Conservation (phyloP, 2,113 vertebrate species). For the Scatophagus argus region DNA sequence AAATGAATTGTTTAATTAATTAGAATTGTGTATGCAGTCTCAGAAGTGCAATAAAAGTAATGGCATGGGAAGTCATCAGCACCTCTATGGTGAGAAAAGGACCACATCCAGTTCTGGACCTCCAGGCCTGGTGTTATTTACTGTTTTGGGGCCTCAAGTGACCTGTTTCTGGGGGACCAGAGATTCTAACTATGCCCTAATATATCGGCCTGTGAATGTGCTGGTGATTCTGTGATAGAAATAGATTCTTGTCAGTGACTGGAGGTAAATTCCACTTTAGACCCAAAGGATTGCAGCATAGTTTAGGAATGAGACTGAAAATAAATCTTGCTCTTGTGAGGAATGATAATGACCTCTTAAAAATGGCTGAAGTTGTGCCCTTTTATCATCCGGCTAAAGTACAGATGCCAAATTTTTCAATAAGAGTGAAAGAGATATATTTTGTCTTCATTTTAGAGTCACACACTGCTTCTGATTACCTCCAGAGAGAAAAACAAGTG, state of each 20-base stretch:
- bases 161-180: slow-evolving; percentile 10
- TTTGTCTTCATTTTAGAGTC: slow-evolving; percentile 32
- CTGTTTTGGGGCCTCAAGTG: slow-evolving; percentile 7
- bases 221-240: slow-evolving; percentile 15
- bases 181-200: slow-evolving; percentile 4
- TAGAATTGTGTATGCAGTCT: slow-evolving; percentile 25
- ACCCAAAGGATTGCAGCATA: slow-evolving; percentile 16
- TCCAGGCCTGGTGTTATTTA: slow-evolving; percentile 44
- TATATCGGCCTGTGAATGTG: slow-evolving; percentile 12
- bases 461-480: slow-evolving; percentile 1
- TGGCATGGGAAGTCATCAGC: slow-evolving; percentile 32
- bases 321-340: slow-evolving; percentile 49
- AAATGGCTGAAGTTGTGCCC: slow-evolving; percentile 46
- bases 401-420: slow-evolving; percentile 41
- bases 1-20: slow-evolving; percentile 54
- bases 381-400: slow-evolving; percentile 49
- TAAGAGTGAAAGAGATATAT: slow-evolving; percentile 26
- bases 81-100: slow-evolving; percentile 2
- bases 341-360: slow-evolving; percentile 48
- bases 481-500: slow-evolving; percentile 14
- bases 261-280: slow-evolving; percentile 38
- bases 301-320: slow-evolving; percentile 29
- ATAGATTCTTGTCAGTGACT: slow-evolving; percentile 28
- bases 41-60: slow-evolving; percentile 53
- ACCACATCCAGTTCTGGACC: slow-evolving; percentile 1